A percentile compares a stretch with the other conserved stretches of the same genome.
Conservation (phyloP, 2,113 vertebrate genomes). For the Pardalotus punctatus region DNA sequence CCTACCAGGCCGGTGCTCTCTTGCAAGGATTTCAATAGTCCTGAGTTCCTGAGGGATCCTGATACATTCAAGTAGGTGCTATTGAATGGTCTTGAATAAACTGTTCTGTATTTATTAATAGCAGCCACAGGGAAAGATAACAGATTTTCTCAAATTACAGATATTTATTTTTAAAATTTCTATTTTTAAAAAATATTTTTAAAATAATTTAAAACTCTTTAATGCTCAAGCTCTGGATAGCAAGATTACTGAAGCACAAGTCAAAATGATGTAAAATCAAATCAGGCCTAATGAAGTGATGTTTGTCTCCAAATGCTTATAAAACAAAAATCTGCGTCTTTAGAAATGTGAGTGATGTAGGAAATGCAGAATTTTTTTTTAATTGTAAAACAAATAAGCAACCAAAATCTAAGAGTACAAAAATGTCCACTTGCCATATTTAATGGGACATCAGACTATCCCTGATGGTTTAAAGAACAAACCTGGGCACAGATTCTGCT, state of each 20-base stretch:
- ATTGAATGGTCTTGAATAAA: neutral
- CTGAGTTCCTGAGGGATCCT: neutral
- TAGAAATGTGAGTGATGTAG: neutral
- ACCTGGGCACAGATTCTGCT: neutral
- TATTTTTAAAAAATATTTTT: too few relatives aligned
- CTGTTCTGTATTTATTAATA: neutral
- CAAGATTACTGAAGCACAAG: neutral
- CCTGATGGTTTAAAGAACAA: neutral
- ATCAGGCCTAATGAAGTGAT: neutral
- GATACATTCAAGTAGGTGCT: neutral
- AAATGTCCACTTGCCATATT: neutral
- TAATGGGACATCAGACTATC: fast-evolving
- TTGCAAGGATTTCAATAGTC: neutral
- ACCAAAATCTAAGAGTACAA: neutral
- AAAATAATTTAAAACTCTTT: too few relatives aligned
- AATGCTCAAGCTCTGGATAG: neutral
- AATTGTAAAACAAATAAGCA: neutral
- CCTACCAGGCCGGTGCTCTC: neutral
- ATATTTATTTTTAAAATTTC: too few relatives aligned
- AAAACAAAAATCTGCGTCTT: neutral
- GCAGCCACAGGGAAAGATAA: neutral
- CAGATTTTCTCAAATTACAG: neutral
- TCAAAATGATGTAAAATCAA: neutral
- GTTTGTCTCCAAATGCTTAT: neutral
- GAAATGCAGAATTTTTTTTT: neutral